phyloP scores from a whole-genome alignment of 2,113 vertebrate species.

The Daubentonia madagascariensis region DNA sequence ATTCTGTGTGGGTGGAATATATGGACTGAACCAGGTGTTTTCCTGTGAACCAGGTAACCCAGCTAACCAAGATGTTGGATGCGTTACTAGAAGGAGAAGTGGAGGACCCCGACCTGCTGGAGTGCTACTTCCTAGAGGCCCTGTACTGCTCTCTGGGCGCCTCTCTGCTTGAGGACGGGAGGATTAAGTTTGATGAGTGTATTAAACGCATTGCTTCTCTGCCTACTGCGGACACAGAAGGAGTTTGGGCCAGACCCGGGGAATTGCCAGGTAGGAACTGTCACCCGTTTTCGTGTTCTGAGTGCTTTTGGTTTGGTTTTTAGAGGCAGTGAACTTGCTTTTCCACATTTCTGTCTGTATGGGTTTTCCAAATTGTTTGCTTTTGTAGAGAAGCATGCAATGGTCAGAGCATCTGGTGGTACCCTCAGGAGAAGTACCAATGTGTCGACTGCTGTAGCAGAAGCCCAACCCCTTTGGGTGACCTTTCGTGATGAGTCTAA shows the following conservation, averaged over 20 bases:
- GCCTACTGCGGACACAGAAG: constrained; percentile 80
- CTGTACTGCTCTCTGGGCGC: constrained; percentile 94
- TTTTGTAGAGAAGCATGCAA: neutral
- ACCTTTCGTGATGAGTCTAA: neutral
- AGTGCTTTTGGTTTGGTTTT: neutral
- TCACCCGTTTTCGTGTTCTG: neutral
- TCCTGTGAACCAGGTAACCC: constrained; percentile 85
- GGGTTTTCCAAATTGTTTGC: neutral
- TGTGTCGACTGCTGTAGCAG: fast-evolving
- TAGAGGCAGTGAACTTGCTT: neutral
- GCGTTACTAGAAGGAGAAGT: constrained; percentile 83
- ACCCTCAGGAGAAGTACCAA: neutral
- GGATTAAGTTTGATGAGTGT: constrained; percentile 89
- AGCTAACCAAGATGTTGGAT: constrained; percentile 91
- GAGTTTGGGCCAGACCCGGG: constrained; percentile 86
- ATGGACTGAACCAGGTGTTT: neutral
- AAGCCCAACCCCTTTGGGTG: fast-evolving
- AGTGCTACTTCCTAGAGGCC: constrained; percentile 95
- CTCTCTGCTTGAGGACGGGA: constrained; percentile 86
- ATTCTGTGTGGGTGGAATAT: fast-evolving
- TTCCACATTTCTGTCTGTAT: fast-evolving
- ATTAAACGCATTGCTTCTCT: constrained; percentile 89
- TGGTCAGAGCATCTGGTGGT: fast-evolving
- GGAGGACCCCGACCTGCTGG: constrained; percentile 84
- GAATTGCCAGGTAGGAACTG: constrained; percentile 90